These are phyloP conservation scores for Paedocypris micromegethes DNA, from an alignment of 2,797 vertebrate genomes.

Conservation along the genomic window DNA sequence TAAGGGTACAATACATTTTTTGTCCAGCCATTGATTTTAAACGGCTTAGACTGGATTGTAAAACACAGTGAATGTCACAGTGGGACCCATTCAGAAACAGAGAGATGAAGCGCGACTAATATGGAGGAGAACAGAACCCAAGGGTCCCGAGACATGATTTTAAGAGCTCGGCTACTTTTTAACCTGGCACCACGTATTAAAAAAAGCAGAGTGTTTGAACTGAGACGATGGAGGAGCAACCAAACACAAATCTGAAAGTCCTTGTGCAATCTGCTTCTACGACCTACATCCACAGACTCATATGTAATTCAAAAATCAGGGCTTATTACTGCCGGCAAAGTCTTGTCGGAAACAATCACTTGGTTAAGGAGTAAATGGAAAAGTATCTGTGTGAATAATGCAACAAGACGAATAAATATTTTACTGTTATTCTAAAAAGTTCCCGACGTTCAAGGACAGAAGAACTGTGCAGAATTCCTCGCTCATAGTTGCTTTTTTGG, in stretches of 20 bases:
- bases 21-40: too few species aligned
- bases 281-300: neutral
- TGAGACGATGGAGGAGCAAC: neutral
- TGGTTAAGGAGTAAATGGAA: neutral
- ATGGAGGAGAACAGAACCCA: neutral
- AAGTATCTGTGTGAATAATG: neutral
- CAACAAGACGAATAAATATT: conserved; percentile 5
- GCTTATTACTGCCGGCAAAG: neutral
- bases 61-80: too few species aligned
- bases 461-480: too few species aligned
- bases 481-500: too few species aligned
- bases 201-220: neutral
- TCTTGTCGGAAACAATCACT: neutral
- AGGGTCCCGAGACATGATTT: neutral
- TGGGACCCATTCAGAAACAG: neutral
- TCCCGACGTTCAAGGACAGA: neutral
- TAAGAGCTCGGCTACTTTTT: conserved; percentile 4
- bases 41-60: too few species aligned
- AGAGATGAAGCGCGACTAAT: neutral
- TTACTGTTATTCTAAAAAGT: neutral
- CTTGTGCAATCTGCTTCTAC: neutral
- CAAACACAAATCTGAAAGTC: neutral
- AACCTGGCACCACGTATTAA: neutral
- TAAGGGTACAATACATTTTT: too few species aligned
- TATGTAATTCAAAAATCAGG: neutral